Evolutionary conservation across 92 coral and sea anemone genomes (phyloP), one percentile per base, ranked within the genome.

Genomic region (Palythoa caribaeorum): DNA sequence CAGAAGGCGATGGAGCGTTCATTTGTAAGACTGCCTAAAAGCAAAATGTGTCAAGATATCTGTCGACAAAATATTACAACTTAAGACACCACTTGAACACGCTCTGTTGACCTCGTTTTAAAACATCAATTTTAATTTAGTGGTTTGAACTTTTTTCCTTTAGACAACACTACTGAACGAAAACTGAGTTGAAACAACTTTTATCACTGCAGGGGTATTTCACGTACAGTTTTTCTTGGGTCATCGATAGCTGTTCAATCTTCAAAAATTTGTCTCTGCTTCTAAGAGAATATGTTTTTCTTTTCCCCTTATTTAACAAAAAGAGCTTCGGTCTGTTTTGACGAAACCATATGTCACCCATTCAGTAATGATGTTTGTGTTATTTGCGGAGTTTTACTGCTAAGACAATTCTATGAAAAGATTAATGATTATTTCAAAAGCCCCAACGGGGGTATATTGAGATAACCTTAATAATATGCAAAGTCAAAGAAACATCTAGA

Each of bases 391-490:
- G 17, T 48, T 7, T 47, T 19, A n/a, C 35, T 80, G 73, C 47
- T 69, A 44, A 60, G 73, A 74, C 75, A 81, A 48, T 81, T 65
- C 73, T 68, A 19, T 48, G 74, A 38, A 52, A 44, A 35, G 21
- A 60, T 76, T 16, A 11, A 81, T 81, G 76, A 81, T 39, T 52
- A 69, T 81, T 81, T 81, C 62, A 48, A 81, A 65, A 66, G 55
- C 86, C 76, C 20, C 86, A 68, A 47, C 86, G 76, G 76, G 74
- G 86, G 86, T 48, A 81, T 68, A 65, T 81, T 68, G 73, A 68
- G 38, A 81, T 81, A 81, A 81, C 76, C 66, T 81, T 65, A 81
- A 79, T 79, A 35, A 69, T 47, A 81, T 81, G 86, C 86, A 66
- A 81, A 80, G 28, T 28, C 28, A 28, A 21, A 28, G 53, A 71